Evolutionary conservation across 2,113 vertebrate genomes (phyloP), one percentile per base, ranked within the genome.

Genomic region (Catharus minimus): DNA sequence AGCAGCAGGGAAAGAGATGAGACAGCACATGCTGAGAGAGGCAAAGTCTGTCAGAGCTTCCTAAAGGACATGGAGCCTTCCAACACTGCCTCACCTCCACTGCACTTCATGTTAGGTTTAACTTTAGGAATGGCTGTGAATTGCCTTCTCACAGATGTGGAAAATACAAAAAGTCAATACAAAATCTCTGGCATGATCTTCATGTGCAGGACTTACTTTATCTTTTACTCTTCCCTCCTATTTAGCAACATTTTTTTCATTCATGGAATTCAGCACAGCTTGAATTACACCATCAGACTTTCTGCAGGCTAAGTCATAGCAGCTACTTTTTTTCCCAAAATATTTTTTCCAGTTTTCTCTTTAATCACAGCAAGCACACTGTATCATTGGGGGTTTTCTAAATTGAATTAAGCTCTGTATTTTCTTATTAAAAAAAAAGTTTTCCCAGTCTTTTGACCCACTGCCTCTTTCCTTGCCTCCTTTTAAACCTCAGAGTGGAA

Each of bases 351-450:
- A 39, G 9, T 82, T 90, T 91, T 58, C 47, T 24, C 32, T 62
- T 74, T 80, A 88, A 74, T 69, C 39, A 65, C 8, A 39, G 33
- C 7, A 88, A 80, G 50, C 5, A 46, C 13, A 24, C 2, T 23
- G 11, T 32, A 61, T 50, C 6, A 4, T 1, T 69, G 13, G 3
- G 5, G 1, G 19, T 9, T 55, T 6, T 52, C 13, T 3, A 11
- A 74, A 49, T 12, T 1, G 7, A 6, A 32, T 49, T n/a, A 43
- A 13, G 38, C 1, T 50, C 2, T 26, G 2, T 15, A 12, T 30
- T 56, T 41, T 36, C 38, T 21, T 26, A 26, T 11, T 38, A 8
- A 6, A 20, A 14, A 47, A 7, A 58, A 50, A 46, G 1, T 2
- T 20, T 55, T n/a, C 17, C 47, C 11, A 47, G 27, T 16, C 11